Evolutionary conservation across 2,888 invertebrate genomes (phyloP).

Genomic region (Acronicta alni): DNA sequence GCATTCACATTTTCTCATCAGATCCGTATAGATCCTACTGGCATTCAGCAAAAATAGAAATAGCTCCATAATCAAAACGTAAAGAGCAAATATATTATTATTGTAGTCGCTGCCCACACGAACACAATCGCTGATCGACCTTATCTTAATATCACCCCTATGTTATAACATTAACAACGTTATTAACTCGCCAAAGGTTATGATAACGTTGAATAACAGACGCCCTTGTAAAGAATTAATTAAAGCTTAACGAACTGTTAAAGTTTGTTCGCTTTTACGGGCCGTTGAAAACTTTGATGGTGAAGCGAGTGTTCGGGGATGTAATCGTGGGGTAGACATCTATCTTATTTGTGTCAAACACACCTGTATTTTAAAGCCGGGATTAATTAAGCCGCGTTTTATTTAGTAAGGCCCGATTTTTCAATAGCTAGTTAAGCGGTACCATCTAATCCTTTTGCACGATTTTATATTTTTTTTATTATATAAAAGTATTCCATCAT

Average conservation of each 20-base stretch:
- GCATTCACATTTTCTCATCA: neutral
- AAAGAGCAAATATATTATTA: slow-evolving; percentile 76
- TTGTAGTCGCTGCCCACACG: slow-evolving; percentile 14
- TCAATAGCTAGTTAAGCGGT: too few relatives aligned
- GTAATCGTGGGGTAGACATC: slow-evolving; percentile 38
- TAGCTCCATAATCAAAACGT: slow-evolving; percentile 74
- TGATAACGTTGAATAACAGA: slow-evolving; percentile 34
- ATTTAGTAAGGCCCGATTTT: too few relatives aligned
- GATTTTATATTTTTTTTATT: too few relatives aligned
- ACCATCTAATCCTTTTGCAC: too few relatives aligned
- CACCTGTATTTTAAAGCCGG: neutral
- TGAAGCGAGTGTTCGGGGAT: slow-evolving; percentile 21
- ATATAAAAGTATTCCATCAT: too few relatives aligned
- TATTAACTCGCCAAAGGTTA: slow-evolving; percentile 40
- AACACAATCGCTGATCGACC: slow-evolving; percentile 11
- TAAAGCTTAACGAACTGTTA: slow-evolving; percentile 46
- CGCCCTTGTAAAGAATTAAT: slow-evolving; percentile 50
- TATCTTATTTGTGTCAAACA: slow-evolving; percentile 22
- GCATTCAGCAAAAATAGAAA: slow-evolving; percentile 25
- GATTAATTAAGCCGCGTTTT: too few relatives aligned
- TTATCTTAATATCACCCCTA: slow-evolving; percentile 16
- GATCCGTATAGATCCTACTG: slow-evolving; percentile 53
- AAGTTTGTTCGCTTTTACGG: slow-evolving; percentile 39
- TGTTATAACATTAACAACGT: slow-evolving; percentile 28
- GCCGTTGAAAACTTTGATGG: slow-evolving; percentile 47